These are phyloP conservation scores for Melipona beecheii DNA, from an alignment of 2,888 invertebrate species.

Conservation along the genomic window DNA sequence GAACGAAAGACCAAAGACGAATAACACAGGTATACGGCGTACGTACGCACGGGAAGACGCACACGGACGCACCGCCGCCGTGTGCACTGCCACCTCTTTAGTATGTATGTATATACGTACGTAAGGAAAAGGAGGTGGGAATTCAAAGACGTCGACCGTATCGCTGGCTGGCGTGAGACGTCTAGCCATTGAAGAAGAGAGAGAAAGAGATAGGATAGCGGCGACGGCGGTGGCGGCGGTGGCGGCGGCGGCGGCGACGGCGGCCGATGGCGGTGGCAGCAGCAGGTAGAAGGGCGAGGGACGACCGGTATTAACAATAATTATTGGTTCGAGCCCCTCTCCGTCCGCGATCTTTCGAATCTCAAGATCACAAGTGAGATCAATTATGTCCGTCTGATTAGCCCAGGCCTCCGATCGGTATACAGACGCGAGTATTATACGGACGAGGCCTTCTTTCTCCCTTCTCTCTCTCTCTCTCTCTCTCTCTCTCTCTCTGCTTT, in stretches of 20 bases:
- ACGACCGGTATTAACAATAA: slow-evolving; percentile 82
- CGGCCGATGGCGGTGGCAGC: slow-evolving; percentile 27
- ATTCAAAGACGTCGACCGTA: slow-evolving; percentile 43
- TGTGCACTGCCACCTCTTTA: not conserved
- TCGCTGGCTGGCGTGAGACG: slow-evolving; percentile 41
- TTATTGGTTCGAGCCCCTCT: slow-evolving; percentile 83
- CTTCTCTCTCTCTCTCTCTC: too few species aligned
- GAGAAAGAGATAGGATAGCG: slow-evolving; percentile 29
- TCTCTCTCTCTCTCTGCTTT: too few species aligned
- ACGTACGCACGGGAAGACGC: too few species aligned
- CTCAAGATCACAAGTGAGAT: slow-evolving; percentile 84
- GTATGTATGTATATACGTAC: slow-evolving; percentile 30
- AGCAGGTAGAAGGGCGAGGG: slow-evolving; percentile 56
- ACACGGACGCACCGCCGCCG: slow-evolving; percentile 7
- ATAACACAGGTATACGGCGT: not conserved
- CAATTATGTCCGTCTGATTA: slow-evolving; percentile 84
- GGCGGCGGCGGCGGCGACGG: slow-evolving; percentile 17
- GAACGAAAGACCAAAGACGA: slow-evolving; percentile 18
- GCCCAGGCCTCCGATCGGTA: slow-evolving; percentile 77
- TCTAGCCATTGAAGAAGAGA: slow-evolving; percentile 15
- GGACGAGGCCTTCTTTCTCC: slow-evolving; percentile 48
- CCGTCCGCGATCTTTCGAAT: slow-evolving; percentile 83
- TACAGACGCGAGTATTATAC: slow-evolving; percentile 69
- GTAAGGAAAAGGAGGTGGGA: slow-evolving; percentile 54
- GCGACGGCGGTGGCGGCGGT: slow-evolving; percentile 20